phyloP scores from a whole-genome alignment of 2,113 vertebrate genomes.

The Nymphicus hollandicus region DNA sequence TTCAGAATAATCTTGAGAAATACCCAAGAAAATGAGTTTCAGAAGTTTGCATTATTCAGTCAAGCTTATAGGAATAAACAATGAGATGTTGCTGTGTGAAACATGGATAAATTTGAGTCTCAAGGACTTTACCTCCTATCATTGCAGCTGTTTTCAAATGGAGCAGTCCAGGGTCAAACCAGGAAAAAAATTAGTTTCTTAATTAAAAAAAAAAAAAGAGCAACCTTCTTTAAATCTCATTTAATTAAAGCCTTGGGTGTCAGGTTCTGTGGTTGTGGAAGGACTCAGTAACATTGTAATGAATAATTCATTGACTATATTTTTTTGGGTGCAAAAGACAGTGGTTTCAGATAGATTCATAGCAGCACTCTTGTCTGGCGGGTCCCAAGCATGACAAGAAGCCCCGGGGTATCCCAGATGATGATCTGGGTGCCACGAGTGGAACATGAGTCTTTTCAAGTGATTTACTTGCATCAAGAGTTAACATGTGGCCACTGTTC shows the following conservation, averaged over 20 bases:
- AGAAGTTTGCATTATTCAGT: background rate
- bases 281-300: background rate
- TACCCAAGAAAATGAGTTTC: background rate
- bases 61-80: background rate
- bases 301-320: background rate
- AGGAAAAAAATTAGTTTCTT: slow-evolving; percentile 1
- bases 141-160: background rate
- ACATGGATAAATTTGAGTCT: background rate
- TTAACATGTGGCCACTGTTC: background rate
- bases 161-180: background rate
- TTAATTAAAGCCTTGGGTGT: slow-evolving; percentile 19
- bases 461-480: background rate
- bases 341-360: background rate
- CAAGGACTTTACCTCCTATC: background rate
- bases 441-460: background rate
- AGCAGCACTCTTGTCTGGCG: background rate
- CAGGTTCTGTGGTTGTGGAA: background rate
- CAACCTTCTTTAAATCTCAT: background rate
- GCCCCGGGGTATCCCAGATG: rapidly evolving
- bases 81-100: background rate
- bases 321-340: background rate
- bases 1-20: background rate
- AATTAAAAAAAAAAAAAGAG: background rate
- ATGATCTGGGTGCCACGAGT: background rate
- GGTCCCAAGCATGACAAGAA: background rate